phyloP scores from a whole-genome alignment of 2,888 invertebrate genomes.

The Spodoptera littoralis region DNA sequence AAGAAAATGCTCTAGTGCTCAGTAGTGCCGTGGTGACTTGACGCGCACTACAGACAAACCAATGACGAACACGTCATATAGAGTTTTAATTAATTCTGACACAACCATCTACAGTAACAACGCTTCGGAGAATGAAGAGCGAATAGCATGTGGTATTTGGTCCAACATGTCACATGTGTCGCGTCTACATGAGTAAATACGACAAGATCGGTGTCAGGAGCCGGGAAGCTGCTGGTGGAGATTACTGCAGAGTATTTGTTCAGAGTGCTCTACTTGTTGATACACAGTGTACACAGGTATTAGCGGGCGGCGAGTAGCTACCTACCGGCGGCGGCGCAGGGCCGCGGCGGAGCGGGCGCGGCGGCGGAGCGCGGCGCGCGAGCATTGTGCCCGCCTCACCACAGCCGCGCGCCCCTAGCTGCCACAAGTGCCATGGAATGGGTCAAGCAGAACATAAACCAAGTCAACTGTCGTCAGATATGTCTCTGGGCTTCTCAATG shows the following conservation, averaged over 20 bases:
- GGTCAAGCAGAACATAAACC: constrained; percentile 43
- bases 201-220: constrained; percentile 33
- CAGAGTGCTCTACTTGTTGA: constrained; percentile 36
- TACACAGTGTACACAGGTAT: constrained; percentile 46
- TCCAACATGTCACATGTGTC: constrained; percentile 6
- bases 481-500: neutral
- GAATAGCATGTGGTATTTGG: neutral
- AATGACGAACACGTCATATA: constrained; percentile 23
- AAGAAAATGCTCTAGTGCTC: neutral
- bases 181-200: constrained; percentile 43
- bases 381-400: constrained; percentile 17
- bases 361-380: constrained; percentile 13
- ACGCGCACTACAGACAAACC: constrained; percentile 5
- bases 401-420: constrained; percentile 41
- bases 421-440: constrained; percentile 51
- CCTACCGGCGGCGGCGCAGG: constrained; percentile 50
- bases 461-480: constrained; percentile 11
- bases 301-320: constrained; percentile 26
- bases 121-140: constrained; percentile 29
- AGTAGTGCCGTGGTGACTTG: constrained; percentile 7
- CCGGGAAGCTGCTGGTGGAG: constrained; percentile 24
- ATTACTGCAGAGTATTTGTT: constrained; percentile 44
- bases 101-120: constrained; percentile 49
- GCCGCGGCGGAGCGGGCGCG: constrained; percentile 52
- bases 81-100: constrained; percentile 31